phyloP scores from a whole-genome alignment of 2,888 invertebrate species.

The Troides oblongomaculatus region DNA sequence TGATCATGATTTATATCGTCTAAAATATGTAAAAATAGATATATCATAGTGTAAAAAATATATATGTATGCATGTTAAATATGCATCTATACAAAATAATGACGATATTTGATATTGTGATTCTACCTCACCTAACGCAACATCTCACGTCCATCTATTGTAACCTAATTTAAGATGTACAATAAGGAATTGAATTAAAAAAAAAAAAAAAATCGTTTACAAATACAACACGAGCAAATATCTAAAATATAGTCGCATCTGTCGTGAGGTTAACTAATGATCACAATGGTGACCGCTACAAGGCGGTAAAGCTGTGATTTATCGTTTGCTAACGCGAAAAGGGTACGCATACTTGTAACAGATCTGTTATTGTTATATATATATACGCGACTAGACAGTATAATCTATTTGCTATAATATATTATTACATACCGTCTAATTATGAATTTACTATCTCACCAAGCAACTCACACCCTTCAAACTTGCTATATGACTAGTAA shows the following conservation, averaged over 20 bases:
- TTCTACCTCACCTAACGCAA: too few relatives aligned
- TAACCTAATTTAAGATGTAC: too few relatives aligned
- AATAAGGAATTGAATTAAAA: too few relatives aligned
- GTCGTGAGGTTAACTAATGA: constrained; percentile 68
- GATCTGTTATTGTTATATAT: constrained; percentile 27
- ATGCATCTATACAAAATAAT: too few relatives aligned
- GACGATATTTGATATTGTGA: too few relatives aligned
- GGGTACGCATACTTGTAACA: constrained; percentile 29
- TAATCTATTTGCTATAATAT: not conserved
- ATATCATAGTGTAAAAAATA: too few relatives aligned
- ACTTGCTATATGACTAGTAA: too few relatives aligned
- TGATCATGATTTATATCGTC: too few relatives aligned
- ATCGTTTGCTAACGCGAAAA: constrained; percentile 40
- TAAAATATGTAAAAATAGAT: too few relatives aligned
- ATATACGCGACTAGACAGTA: not conserved
- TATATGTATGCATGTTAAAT: too few relatives aligned
- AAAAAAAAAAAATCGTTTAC: not conserved
- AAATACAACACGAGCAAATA: constrained; percentile 8
- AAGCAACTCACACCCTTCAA: not conserved
- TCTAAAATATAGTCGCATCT: constrained; percentile 58
- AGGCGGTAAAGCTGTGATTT: constrained; percentile 59
- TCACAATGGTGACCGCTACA: constrained; percentile 52
- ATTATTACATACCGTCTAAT: not conserved
- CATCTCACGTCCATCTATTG: too few relatives aligned
- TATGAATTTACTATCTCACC: not conserved